Evolutionary conservation across 2,888 invertebrate species (phyloP), one percentile per base, ranked within the genome.

Genomic region (Urechis unicinctus): DNA sequence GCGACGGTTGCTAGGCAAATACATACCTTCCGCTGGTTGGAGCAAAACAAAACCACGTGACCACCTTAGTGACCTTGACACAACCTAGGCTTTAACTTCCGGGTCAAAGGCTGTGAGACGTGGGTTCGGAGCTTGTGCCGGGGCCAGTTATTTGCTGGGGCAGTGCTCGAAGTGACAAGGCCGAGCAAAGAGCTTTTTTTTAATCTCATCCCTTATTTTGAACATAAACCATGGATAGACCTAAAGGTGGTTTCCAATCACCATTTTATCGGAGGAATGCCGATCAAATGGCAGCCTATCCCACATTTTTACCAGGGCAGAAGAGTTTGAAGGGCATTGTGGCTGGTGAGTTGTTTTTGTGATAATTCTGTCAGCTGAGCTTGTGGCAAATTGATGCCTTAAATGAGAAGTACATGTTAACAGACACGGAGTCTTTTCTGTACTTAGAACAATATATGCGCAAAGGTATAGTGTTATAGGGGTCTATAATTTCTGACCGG

Each of bases 251-350:
- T 50, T 66, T 60, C 47, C 51, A 46, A 51, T 61, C 59, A 44
- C 68, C 68, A 0, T 68, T 68, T 46, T 47, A 58, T 17, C 57
- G 66, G 17, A 66, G 63, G 31, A 52, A 55, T 53, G 58, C 63
- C 13, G 50, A 61, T n/a, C 42, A 55, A 25, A 63, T 65, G 63
- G 66, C 67, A 48, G 63, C 66, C 2, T 52, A 61, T 6, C 49
- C 63, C 30, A 56, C 41, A 21, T 26, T 52, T 29, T 13, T 53
- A n/a, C 53, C 56, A 13, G 41, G 46, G n/a, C 45, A 29, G 25
- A 59, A 59, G 36, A 51, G 30, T 21, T 42, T 59, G 48, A 59
- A 59, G 30, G 59, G 59, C 44, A 59, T 59, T 24, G 48, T 59
- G 2, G 59, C 59, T n/a, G 58, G 56, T 58, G 44, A 52, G 52